phyloP scores from a whole-genome alignment of 2,113 vertebrate genomes.

The Synchiropus splendidus region DNA sequence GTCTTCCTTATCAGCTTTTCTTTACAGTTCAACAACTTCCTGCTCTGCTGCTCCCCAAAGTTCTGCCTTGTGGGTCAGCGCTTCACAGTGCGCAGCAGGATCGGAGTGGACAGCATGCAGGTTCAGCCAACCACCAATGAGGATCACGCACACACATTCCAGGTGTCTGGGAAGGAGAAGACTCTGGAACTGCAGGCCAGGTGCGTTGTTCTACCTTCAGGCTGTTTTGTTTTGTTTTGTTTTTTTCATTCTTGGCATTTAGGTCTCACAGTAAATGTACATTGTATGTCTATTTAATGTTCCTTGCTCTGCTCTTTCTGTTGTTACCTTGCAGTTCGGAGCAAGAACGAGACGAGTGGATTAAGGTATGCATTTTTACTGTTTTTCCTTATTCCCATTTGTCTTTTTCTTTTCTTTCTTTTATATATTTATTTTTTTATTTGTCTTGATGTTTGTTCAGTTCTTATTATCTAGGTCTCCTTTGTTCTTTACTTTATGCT shows the following conservation, averaged over 20 bases:
- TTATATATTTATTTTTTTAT: too few species aligned
- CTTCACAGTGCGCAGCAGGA: slow-evolving; percentile 78
- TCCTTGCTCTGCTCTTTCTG: neutral
- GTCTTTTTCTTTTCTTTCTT: too few species aligned
- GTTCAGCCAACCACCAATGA: slow-evolving; percentile 83
- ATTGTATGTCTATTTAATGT: neutral
- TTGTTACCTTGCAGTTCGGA: slow-evolving; percentile 71
- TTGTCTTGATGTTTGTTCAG: too few species aligned
- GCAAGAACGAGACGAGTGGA: slow-evolving; percentile 86
- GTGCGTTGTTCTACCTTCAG: too few species aligned
- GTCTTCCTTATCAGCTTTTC: neutral
- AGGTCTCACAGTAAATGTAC: too few species aligned
- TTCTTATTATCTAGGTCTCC: too few species aligned
- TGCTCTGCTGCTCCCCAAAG: slow-evolving; percentile 88
- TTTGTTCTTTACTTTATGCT: too few species aligned
- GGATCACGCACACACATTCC: slow-evolving; percentile 83
- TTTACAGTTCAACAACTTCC: slow-evolving; percentile 87
- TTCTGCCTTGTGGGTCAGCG: slow-evolving; percentile 88
- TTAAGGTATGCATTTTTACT: slow-evolving; percentile 72
- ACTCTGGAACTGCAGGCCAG: slow-evolving; percentile 86
- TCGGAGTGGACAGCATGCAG: slow-evolving; percentile 86
- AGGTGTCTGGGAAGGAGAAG: slow-evolving; percentile 86
- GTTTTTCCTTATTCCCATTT: too few species aligned
- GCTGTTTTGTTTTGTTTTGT: too few species aligned
- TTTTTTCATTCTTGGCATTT: too few species aligned